Evolutionary conservation across 2,888 invertebrate genomes (phyloP).

Genomic region (Sarcophaga subvicina): DNA sequence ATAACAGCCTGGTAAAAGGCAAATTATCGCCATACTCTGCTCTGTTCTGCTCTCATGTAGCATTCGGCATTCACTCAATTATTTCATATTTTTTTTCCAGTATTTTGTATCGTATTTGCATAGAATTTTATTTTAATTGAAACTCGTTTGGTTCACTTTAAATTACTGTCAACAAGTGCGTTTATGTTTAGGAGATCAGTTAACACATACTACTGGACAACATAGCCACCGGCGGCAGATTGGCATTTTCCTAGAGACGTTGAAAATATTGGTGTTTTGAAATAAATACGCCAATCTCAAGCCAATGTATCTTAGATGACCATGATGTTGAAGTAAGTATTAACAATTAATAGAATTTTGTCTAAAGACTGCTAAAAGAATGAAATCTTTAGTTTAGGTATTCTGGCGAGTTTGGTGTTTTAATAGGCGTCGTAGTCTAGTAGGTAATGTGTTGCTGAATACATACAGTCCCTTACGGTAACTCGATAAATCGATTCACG

Average conservation of each 20-base stretch:
- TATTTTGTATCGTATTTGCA: background rate
- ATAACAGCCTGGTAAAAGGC: background rate
- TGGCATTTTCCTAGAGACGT: background rate
- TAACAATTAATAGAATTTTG: background rate
- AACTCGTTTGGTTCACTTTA: slow-evolving; percentile 70
- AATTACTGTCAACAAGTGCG: slow-evolving; percentile 77
- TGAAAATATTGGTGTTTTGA: background rate
- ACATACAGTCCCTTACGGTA: too few species aligned
- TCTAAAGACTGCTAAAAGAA: background rate
- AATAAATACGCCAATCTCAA: background rate
- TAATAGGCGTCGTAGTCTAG: too few species aligned
- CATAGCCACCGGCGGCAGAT: background rate
- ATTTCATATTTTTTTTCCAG: slow-evolving; percentile 3
- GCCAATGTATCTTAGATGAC: background rate
- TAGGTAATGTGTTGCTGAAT: too few species aligned
- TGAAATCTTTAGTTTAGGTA: too few species aligned
- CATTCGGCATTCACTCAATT: slow-evolving; percentile 11
- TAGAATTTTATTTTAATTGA: slow-evolving; percentile 48
- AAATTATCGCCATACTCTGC: background rate
- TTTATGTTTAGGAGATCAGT: slow-evolving; percentile 46
- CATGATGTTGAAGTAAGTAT: background rate
- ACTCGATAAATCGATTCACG: too few species aligned
- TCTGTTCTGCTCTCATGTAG: background rate
- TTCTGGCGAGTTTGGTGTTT: too few species aligned
- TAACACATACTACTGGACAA: slow-evolving; percentile 23